These are phyloP conservation scores for Portevinia maculata DNA, from an alignment of 2,888 invertebrate genomes.

Conservation along the genomic window DNA sequence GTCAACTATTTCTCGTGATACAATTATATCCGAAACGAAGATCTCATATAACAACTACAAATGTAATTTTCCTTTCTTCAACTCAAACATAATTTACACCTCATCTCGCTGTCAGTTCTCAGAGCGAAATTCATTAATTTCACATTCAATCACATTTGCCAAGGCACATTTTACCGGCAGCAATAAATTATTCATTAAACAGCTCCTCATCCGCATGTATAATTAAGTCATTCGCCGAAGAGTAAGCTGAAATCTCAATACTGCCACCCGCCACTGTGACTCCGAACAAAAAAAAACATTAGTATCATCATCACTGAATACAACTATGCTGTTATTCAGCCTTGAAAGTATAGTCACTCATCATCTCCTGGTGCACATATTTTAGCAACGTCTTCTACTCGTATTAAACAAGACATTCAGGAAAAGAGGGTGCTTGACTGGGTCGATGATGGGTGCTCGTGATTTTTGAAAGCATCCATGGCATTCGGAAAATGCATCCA, in stretches of 20 bases:
- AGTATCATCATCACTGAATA: constrained; percentile 29
- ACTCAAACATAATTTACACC: constrained; percentile 63
- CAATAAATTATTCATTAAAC: constrained; percentile 72
- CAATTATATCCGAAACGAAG: constrained; percentile 15
- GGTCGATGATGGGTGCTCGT: constrained; percentile 1
- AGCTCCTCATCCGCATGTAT: constrained; percentile 66
- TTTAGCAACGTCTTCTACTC: constrained; percentile 44
- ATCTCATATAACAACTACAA: constrained; percentile 16
- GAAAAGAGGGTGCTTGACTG: not conserved
- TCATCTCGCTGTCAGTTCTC: constrained; percentile 67
- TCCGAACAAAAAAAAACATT: constrained; percentile 26
- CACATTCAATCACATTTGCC: constrained; percentile 71
- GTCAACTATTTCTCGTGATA: constrained; percentile 26
- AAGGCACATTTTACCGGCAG: constrained; percentile 69
- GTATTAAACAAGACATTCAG: constrained; percentile 29
- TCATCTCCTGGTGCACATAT: constrained; percentile 34
- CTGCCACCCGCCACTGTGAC: constrained; percentile 32
- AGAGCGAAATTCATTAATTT: constrained; percentile 68
- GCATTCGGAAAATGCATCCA: no score
- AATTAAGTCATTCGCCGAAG: constrained; percentile 70
- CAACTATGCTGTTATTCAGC: constrained; percentile 26
- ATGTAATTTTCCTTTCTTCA: constrained; percentile 42
- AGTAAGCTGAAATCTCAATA: constrained; percentile 61
- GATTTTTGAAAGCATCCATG: no score
- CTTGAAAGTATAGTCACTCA: constrained; percentile 41